Percentiles rank a stretch among this genome's conserved stretches.
phyloP scores from a whole-genome alignment of 2,797 vertebrate genomes.

The Danio albolineatus region DNA sequence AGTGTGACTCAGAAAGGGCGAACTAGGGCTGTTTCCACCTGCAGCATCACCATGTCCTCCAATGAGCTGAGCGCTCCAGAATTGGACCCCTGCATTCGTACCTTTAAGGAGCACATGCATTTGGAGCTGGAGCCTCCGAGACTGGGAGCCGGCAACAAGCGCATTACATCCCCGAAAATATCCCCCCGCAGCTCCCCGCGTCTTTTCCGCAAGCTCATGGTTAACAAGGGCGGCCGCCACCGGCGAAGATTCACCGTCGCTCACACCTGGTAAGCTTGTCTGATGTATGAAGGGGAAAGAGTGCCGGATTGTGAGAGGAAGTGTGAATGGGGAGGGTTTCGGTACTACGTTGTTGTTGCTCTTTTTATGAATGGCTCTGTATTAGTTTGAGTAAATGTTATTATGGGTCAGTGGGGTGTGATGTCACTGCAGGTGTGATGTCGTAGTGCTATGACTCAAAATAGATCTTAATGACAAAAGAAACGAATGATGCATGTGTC shows the following conservation, averaged over 20 bases:
- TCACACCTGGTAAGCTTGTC: conserved; percentile 93
- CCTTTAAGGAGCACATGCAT: conserved; percentile 99
- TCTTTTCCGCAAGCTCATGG: conserved; percentile 96
- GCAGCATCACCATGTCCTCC: conserved; percentile 84
- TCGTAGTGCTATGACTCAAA: not conserved
- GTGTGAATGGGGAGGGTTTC: conserved; percentile 2
- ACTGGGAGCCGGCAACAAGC: conserved; percentile 79
- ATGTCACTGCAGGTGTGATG: not conserved
- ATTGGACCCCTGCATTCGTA: conserved; percentile 91
- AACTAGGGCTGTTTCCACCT: conserved; percentile 31
- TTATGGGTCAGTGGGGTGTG: not conserved
- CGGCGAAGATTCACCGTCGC: conserved; percentile 96
- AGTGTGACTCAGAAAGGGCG: conserved; percentile 40
- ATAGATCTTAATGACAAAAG: not conserved
- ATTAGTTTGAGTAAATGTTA: conserved; percentile 11
- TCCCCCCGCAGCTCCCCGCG: conserved; percentile 95
- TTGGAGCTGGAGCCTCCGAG: conserved; percentile 94
- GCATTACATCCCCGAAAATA: conserved; percentile 93
- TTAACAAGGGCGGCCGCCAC: conserved; percentile 96
- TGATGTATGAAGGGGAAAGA: not conserved
- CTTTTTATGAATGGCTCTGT: conserved; percentile 38
- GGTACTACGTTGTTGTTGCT: not conserved
- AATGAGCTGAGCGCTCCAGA: conserved; percentile 85
- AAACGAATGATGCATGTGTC: not conserved
- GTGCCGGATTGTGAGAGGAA: conserved; percentile 64